Conservation (phyloP, 2,888 invertebrate genomes). For the Allygus modestus region DNA sequence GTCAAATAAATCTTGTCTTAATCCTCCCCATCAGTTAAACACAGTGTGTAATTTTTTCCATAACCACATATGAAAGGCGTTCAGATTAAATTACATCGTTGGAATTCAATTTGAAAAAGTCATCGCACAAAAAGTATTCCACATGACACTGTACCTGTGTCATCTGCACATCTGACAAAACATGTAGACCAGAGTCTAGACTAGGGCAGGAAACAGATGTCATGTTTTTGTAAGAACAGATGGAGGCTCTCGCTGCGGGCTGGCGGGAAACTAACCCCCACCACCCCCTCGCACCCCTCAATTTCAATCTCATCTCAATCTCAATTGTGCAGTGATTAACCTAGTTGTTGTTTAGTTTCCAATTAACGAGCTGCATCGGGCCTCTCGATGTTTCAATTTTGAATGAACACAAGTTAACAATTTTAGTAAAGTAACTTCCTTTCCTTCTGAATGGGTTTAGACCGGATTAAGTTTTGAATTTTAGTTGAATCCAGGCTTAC, state of each 20-base stretch:
- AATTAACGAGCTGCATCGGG: background rate
- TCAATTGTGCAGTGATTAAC: background rate
- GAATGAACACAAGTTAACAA: background rate
- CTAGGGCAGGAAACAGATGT: constrained; percentile 41
- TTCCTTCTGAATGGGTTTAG: too few species aligned
- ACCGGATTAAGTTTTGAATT: too few species aligned
- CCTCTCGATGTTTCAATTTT: background rate
- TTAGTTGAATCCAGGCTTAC: too few species aligned
- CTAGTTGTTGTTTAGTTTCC: background rate
- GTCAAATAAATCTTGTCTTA: too few species aligned
- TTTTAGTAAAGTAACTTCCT: too few species aligned
- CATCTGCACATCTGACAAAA: background rate
- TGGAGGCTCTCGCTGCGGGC: constrained; percentile 4
- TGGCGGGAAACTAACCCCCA: constrained; percentile 9
- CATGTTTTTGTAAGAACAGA: constrained; percentile 47
- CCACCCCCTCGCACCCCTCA: background rate
- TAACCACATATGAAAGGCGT: too few species aligned
- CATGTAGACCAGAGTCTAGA: constrained; percentile 13
- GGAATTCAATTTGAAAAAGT: background rate
- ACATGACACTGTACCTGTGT: background rate
- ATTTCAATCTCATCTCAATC: background rate
- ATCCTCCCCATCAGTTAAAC: too few species aligned
- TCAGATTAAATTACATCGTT: background rate
- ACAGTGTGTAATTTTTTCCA: too few species aligned
- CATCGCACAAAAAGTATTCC: background rate